phyloP scores from a whole-genome alignment of 2,797 vertebrate species.

The Selene dorsalis region DNA sequence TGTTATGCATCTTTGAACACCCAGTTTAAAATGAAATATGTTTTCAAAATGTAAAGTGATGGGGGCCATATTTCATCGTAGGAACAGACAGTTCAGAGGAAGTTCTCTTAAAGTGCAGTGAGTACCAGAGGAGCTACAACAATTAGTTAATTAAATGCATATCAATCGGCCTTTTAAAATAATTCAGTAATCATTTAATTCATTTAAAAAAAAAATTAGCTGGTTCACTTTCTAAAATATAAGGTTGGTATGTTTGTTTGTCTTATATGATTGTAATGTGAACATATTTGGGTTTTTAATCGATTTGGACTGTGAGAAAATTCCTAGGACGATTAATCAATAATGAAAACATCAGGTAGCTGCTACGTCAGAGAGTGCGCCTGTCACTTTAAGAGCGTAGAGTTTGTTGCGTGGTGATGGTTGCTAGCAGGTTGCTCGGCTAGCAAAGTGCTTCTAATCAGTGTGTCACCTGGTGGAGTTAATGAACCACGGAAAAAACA shows the following conservation, averaged over 20 bases:
- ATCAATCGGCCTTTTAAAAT: neutral
- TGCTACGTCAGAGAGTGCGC: neutral
- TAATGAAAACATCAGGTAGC: neutral
- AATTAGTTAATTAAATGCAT: neutral
- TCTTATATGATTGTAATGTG: neutral
- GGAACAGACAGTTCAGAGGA: too few species aligned
- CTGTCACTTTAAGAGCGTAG: conserved; percentile 3
- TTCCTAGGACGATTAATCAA: neutral
- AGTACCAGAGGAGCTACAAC: neutral
- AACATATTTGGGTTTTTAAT: neutral
- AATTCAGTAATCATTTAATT: neutral
- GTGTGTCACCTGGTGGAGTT: neutral
- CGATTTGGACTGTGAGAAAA: too few species aligned
- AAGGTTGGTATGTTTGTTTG: neutral
- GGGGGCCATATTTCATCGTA: too few species aligned
- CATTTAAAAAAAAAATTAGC: neutral
- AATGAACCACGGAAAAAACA: neutral
- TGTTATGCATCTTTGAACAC: too few species aligned
- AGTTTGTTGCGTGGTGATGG: neutral
- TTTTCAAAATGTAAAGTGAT: too few species aligned
- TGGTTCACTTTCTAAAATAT: neutral
- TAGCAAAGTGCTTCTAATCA: neutral
- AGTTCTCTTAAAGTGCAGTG: too few species aligned
- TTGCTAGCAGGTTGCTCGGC: too few species aligned
- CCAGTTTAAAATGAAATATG: too few species aligned